phyloP scores from a whole-genome alignment of 2,888 invertebrate genomes.

The Nowickia ferox region DNA sequence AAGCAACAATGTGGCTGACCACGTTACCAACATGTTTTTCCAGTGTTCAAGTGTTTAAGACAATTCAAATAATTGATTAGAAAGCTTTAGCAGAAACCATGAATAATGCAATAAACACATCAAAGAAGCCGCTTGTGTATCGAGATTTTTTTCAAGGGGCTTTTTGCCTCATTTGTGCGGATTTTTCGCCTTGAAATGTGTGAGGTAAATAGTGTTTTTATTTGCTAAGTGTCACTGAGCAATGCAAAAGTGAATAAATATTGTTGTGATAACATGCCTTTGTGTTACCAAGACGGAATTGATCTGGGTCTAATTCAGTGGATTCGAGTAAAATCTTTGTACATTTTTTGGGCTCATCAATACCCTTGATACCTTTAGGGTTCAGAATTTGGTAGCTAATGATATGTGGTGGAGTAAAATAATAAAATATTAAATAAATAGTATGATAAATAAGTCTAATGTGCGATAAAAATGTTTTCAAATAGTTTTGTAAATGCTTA shows the following conservation, averaged over 20 bases:
- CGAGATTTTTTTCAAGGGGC: not conserved
- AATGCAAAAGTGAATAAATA: conserved; percentile 15
- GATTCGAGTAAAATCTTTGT: conserved; percentile 92
- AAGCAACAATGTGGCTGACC: conserved; percentile 29
- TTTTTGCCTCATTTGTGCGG: conserved; percentile 10
- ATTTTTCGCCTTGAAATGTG: not conserved
- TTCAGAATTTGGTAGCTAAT: conserved; percentile 99
- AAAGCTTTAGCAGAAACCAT: conserved; percentile 20
- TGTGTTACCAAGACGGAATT: conserved; percentile 98
- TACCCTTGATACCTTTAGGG: conserved; percentile 92
- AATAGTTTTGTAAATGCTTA: conserved; percentile 4
- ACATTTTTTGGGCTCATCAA: conserved; percentile 91
- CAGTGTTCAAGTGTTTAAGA: conserved; percentile 11
- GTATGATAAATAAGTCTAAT: not conserved
- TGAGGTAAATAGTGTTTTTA: conserved; percentile 54
- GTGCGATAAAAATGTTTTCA: not conserved
- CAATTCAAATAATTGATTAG: not conserved
- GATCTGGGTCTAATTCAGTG: conserved; percentile 93
- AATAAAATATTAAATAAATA: conserved; percentile 23
- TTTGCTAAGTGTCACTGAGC: conserved; percentile 23
- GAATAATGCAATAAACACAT: not conserved
- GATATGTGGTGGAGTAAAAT: conserved; percentile 21
- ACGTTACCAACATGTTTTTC: conserved; percentile 37
- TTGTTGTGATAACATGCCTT: conserved; percentile 89
- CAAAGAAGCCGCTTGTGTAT: not conserved